Evolutionary conservation across 2,797 vertebrate species (phyloP), one percentile per base, ranked within the genome.

Genomic region (Scarus forsteni): DNA sequence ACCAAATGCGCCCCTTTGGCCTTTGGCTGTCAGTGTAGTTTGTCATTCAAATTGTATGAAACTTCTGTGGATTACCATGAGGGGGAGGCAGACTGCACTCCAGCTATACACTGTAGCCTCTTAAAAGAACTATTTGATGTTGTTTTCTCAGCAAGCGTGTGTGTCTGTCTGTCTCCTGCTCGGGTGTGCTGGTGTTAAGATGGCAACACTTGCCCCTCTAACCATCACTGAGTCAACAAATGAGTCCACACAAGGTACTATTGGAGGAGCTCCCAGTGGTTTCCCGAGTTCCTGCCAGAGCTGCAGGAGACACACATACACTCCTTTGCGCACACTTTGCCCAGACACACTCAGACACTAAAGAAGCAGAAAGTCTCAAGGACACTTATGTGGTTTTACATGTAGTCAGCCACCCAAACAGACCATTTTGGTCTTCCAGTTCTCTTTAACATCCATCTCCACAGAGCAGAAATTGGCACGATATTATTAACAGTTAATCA

Each of bases 211-310:
- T 85, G 79, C 76, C 77, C 85, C 86, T 88, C 76, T 84, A 90
- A 88, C 88, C 88, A 86, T 90, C 81, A 81, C 78, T 89, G 87
- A 91, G 84, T 91, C 89, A 90, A 91, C 86, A 90, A 84, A 84
- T 63, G 66, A 81, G 83, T 86, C 80, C 75, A 74, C 80, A 72
- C 77, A 61, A 72, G 72, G 78, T 83, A 63, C 78, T 76, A 70
- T 55, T 91, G 85, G 86, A 89, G 70, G 72, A 78, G 78, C 77
- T 91, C 88, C 87, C 77, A 81, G 86, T 85, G 84, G 88, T 89
- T 90, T 90, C 82, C 86, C 71, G 61, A 73, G 76, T 78, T 84
- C 68, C 76, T 84, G 82, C 85, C 83, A 86, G 77, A 75, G 70
- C 74, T 73, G 60, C 66, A 69, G 60, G 65, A 87, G 73, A 82